These are phyloP conservation scores for Gymnobelideus leadbeateri DNA, from an alignment of 2,113 vertebrate species.

Conservation along the genomic window DNA sequence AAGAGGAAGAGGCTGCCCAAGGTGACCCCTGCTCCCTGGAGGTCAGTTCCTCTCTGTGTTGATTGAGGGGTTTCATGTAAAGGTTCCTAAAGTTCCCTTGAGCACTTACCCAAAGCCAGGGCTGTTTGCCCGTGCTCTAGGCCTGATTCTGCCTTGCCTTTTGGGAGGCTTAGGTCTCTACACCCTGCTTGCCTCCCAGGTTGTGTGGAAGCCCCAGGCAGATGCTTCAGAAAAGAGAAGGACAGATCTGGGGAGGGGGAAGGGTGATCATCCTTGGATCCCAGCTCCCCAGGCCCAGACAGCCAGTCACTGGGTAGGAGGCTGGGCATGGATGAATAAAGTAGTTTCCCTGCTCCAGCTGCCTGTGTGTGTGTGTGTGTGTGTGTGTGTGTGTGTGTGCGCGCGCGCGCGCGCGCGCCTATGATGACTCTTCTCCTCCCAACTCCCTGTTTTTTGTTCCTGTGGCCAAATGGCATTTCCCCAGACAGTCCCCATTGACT, in stretches of 20 bases:
- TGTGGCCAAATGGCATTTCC: constrained; percentile 82
- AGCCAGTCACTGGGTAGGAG: not conserved
- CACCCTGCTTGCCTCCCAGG: not conserved
- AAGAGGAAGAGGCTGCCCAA: no score
- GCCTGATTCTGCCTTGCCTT: no score
- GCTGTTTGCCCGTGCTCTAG: not conserved
- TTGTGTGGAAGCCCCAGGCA: not conserved
- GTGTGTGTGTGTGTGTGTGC: not conserved
- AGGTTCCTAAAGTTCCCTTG: not conserved
- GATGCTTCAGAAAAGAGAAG: constrained; percentile 29
- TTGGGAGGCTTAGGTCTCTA: no score
- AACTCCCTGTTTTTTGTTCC: constrained; percentile 80
- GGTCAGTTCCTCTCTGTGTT: not conserved
- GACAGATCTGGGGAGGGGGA: constrained; percentile 16
- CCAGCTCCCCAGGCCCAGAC: not conserved
- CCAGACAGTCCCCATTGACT: constrained; percentile 83
- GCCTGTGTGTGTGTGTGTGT: no score
- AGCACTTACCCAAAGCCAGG: not conserved
- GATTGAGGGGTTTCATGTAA: not conserved
- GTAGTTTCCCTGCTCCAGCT: constrained; percentile 11
- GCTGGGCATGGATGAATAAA: constrained; percentile 24
- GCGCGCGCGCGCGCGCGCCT: not conserved
- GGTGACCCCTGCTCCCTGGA: not conserved
- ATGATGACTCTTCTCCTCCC: constrained; percentile 82
- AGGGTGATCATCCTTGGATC: not conserved